Evolutionary conservation across 92 coral and sea anemone genomes (phyloP).

Genomic region (Zoanthus solanderi): DNA sequence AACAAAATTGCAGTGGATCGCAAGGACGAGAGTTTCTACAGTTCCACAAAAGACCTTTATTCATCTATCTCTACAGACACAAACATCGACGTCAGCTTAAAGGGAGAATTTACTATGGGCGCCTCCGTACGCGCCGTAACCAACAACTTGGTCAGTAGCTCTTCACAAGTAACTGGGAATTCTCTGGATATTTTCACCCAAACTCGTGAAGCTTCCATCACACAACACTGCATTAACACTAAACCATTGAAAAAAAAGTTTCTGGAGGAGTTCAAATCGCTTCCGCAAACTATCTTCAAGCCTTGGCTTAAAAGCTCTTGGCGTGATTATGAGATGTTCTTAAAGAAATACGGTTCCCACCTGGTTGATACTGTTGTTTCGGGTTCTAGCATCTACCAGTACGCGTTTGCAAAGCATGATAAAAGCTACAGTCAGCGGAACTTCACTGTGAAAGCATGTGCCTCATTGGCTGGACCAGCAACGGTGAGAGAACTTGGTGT

Average conservation of each 20-base stretch:
- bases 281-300: slow-evolving; percentile 18
- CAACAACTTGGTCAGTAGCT: slow-evolving; percentile 55
- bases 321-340: slow-evolving; percentile 53
- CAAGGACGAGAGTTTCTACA: slow-evolving; percentile 64
- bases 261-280: slow-evolving; percentile 46
- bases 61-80: slow-evolving; percentile 55
- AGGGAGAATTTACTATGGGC: slow-evolving; percentile 58
- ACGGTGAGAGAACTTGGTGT: slow-evolving; percentile 41
- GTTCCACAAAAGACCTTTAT: slow-evolving; percentile 62
- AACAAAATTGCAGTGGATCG: slow-evolving; percentile 11
- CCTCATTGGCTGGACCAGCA: slow-evolving; percentile 48
- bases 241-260: slow-evolving; percentile 10
- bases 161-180: slow-evolving; percentile 46
- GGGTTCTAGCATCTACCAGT: slow-evolving; percentile 74
- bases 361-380: slow-evolving; percentile 52
- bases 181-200: slow-evolving; percentile 57
- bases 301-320: slow-evolving; percentile 58
- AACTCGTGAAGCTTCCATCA: slow-evolving; percentile 33
- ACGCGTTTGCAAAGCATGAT: slow-evolving; percentile 57
- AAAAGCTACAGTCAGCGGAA: slow-evolving; percentile 42
- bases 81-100: slow-evolving; percentile 50
- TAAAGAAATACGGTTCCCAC: slow-evolving; percentile 71
- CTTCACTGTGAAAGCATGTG: slow-evolving; percentile 74
- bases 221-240: slow-evolving; percentile 69
- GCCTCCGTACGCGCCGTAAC: slow-evolving; percentile 64